Conservation (phyloP, 2,797 vertebrate genomes). For the Ispidina lecontei region DNA sequence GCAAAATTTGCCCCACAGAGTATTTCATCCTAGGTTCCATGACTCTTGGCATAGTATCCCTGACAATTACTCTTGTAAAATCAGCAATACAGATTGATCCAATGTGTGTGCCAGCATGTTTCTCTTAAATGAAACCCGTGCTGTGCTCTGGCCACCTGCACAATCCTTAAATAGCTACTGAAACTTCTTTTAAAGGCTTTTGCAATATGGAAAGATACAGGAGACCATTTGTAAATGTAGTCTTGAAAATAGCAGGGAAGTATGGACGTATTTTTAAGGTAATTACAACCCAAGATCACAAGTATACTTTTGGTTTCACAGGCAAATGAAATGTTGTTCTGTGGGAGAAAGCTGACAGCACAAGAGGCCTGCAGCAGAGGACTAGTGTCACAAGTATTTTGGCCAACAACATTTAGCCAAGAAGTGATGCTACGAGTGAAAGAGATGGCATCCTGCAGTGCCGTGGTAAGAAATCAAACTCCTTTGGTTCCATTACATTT, state of each 20-base stretch:
- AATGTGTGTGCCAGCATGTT: slow-evolving; percentile 15
- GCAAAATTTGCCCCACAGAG: background rate
- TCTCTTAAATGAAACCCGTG: slow-evolving; percentile 43
- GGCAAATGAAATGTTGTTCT: slow-evolving; percentile 99
- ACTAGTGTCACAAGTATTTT: slow-evolving; percentile 96
- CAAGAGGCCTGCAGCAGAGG: slow-evolving; percentile 96
- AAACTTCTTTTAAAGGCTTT: slow-evolving; percentile 18
- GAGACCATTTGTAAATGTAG: slow-evolving; percentile 34
- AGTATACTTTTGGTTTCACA: slow-evolving; percentile 68
- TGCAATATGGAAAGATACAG: slow-evolving; percentile 13
- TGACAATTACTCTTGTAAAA: slow-evolving; percentile 26
- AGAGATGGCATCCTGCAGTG: slow-evolving; percentile 96
- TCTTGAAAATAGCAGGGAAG: slow-evolving; percentile 8
- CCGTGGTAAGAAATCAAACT: slow-evolving; percentile 85
- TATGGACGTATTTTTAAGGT: background rate
- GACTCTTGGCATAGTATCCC: background rate
- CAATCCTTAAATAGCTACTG: slow-evolving; percentile 31
- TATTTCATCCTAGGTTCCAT: background rate
- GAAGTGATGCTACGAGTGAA: slow-evolving; percentile 97
- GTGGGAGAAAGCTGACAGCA: slow-evolving; percentile 94
- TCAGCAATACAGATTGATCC: slow-evolving; percentile 11
- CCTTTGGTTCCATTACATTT: background rate
- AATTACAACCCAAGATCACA: slow-evolving; percentile 9
- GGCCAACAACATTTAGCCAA: slow-evolving; percentile 97
- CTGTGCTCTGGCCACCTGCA: slow-evolving; percentile 65